phyloP scores from a whole-genome alignment of 2,888 invertebrate genomes.

The Torymus auratus region DNA sequence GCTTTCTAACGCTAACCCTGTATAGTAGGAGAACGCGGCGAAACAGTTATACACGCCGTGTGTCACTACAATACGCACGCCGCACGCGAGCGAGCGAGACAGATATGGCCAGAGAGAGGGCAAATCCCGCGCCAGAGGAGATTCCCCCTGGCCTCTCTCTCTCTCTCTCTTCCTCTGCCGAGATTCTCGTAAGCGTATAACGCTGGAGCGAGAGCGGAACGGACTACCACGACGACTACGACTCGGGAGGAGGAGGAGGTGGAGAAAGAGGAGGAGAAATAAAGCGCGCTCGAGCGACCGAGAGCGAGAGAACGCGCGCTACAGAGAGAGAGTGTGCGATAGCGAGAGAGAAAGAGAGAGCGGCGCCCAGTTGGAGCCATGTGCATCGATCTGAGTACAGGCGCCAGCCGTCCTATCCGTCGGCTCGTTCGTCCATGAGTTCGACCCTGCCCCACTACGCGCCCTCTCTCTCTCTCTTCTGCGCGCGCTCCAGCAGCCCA shows the following conservation, averaged over 20 bases:
- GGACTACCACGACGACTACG: constrained; percentile 10
- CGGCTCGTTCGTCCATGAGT: constrained; percentile 76
- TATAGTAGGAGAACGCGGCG: too few species aligned
- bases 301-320: too few species aligned
- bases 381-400: constrained; percentile 77
- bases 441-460: constrained; percentile 73
- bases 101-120: constrained; percentile 15
- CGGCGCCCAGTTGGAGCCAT: constrained; percentile 77
- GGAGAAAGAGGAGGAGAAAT: neutral
- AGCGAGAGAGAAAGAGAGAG: constrained; percentile 72
- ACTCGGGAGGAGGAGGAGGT: neutral
- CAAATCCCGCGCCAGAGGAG: constrained; percentile 21
- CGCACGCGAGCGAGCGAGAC: neutral
- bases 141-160: constrained; percentile 2
- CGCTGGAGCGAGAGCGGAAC: constrained; percentile 12
- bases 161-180: constrained; percentile 2
- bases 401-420: constrained; percentile 77
- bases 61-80: neutral
- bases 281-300: neutral
- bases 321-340: constrained; percentile 59
- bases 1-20: too few species aligned
- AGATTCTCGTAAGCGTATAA: constrained; percentile 8
- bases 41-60: neutral
- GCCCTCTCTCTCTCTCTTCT: constrained; percentile 44
- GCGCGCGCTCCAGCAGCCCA: constrained; percentile 24